Evolutionary conservation across 2,113 vertebrate species (phyloP).

Genomic region (Riparia riparia): DNA sequence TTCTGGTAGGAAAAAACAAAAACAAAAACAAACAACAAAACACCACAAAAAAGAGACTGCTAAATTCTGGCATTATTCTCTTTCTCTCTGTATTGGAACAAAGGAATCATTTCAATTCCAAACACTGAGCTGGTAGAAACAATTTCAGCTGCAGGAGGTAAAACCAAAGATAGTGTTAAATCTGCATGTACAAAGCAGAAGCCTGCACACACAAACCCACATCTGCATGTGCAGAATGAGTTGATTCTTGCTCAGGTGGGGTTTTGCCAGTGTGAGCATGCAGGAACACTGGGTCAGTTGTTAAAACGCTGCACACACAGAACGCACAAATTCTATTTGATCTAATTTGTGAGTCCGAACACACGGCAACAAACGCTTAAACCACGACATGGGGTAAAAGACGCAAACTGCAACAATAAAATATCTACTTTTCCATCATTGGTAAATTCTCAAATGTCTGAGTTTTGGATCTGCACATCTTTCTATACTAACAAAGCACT

Average conservation of each 20-base stretch:
- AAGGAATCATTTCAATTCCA: background rate
- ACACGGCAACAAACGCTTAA: background rate
- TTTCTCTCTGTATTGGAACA: background rate
- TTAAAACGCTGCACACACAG: background rate
- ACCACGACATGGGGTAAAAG: background rate
- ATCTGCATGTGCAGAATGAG: background rate
- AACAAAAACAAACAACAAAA: background rate
- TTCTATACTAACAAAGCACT: background rate
- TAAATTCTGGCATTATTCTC: background rate
- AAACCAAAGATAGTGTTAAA: background rate
- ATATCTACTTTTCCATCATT: background rate
- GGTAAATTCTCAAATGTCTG: background rate
- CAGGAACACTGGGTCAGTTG: background rate
- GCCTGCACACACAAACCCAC: background rate
- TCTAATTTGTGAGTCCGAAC: background rate
- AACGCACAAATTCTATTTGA: background rate
- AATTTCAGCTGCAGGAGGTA: background rate
- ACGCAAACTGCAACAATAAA: background rate
- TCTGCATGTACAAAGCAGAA: background rate
- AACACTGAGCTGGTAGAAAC: background rate
- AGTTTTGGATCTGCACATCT: background rate
- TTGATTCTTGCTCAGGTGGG: background rate
- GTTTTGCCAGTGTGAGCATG: background rate
- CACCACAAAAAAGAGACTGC: background rate
- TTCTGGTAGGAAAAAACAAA: background rate